Conservation (phyloP, 2,888 invertebrate genomes). For the Sympetrum striolatum region DNA sequence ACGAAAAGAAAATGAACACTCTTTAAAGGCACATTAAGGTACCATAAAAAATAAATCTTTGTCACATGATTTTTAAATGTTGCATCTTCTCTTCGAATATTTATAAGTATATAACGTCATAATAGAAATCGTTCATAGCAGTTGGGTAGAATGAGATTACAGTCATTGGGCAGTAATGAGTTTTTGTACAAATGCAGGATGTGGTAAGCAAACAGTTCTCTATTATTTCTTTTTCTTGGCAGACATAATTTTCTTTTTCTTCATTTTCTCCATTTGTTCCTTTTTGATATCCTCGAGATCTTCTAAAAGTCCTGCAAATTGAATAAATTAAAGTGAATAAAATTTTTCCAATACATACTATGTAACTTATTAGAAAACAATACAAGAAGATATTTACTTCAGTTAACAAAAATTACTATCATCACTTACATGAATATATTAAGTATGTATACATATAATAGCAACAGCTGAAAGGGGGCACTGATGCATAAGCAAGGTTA, state of each 20-base stretch:
- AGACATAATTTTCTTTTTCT: slow-evolving; percentile 65
- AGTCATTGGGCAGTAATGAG: neutral
- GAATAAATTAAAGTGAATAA: slow-evolving; percentile 47
- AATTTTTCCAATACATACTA: no score
- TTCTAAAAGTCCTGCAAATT: slow-evolving; percentile 78
- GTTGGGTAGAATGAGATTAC: neutral
- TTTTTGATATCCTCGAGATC: slow-evolving; percentile 89
- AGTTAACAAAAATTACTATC: no score
- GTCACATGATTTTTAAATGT: neutral
- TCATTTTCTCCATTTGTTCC: slow-evolving; percentile 78
- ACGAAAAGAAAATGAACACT: neutral
- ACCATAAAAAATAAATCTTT: slow-evolving; percentile 10
- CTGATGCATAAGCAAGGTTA: no score
- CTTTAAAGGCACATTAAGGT: slow-evolving; percentile 11
- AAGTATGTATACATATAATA: no score
- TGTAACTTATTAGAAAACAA: no score
- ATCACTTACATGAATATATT: no score
- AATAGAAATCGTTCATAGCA: neutral
- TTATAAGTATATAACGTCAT: neutral
- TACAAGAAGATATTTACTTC: no score
- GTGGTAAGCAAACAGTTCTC: neutral
- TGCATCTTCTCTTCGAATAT: neutral
- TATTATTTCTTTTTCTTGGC: slow-evolving; percentile 61
- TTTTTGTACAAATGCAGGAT: neutral
- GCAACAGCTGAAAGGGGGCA: no score